Base-by-base conservation (phyloP, 1,140 invertebrate genomes). In the Euborellia annulipes region DNA sequence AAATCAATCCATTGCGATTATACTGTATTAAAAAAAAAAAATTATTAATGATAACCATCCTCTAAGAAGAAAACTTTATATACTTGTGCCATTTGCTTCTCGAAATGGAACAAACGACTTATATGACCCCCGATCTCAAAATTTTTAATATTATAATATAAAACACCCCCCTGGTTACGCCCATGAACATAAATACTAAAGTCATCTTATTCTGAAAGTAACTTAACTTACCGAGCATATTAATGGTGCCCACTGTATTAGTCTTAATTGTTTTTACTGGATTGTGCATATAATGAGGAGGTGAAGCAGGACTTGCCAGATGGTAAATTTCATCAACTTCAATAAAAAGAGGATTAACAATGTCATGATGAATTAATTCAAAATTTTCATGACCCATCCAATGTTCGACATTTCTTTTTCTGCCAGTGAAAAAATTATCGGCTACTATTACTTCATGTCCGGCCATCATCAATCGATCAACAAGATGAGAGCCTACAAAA, bases 271-370 rank as follows among this genome's bases (percentile, higher is more conserved):
- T 99, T 68, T 99, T 98, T 0, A 99, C 94, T 27, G 95, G 95
- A 73, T 99, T 99, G 55, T 90, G 83, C 95, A 98, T 98, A 59
- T 99, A 99, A 68, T 99, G 94, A 2, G 92, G 92, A 37, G 96
- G 96, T 55, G 90, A 95, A 3, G 96, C 96, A 21, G 95, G 96
- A 58, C 91, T 97, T 2, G 96, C 95, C 52, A 99, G 69, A 66
- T 99, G 95, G 66, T 98, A 99, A 59, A 99, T 97, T 70, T 99
- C 87, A 66, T 99, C 95, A 16, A 98, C 89, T 74, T 99, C 96
- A 49, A 98, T 82, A 67, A 89, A 98, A 8, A 98, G 66, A 14
- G 94, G 91, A 65, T 97, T 96, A 0, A 98, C 92, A 58, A 99
- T 94, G 61, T 99, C 96, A 65, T 98, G 95, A 63, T 98, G 91